Conservation (phyloP, 2,113 vertebrate species). For the Candoia aspera region DNA sequence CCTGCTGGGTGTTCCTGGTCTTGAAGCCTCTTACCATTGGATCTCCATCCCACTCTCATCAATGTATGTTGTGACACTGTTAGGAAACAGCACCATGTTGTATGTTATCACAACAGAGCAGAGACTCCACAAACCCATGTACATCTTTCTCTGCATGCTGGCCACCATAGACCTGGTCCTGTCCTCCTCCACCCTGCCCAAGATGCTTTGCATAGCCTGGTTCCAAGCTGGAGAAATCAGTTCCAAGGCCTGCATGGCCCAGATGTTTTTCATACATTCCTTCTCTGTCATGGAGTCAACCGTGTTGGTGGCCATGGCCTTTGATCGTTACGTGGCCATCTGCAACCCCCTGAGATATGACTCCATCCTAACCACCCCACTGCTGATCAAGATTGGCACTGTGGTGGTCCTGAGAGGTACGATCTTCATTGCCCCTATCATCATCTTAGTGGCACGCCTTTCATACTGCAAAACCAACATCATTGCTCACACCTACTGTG, state of each 20-base stretch:
- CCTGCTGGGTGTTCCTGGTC: slow-evolving; percentile 54
- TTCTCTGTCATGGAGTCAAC: slow-evolving; percentile 61
- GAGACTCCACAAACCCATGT: slow-evolving; percentile 63
- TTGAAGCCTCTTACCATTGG: slow-evolving; percentile 50
- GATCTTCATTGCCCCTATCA: slow-evolving; percentile 33
- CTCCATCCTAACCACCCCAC: slow-evolving; percentile 42
- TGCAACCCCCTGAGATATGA: slow-evolving; percentile 49
- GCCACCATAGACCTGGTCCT: slow-evolving; percentile 53
- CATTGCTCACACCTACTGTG: slow-evolving; percentile 55
- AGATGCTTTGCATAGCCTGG: slow-evolving; percentile 56
- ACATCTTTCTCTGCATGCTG: slow-evolving; percentile 65
- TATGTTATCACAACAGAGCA: slow-evolving; percentile 55
- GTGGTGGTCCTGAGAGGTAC: slow-evolving; percentile 36
- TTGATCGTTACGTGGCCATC: background rate
- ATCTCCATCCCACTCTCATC: slow-evolving; percentile 57
- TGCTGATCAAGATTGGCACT: background rate
- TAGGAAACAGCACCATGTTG: slow-evolving; percentile 57
- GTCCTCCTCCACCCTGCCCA: slow-evolving; percentile 48
- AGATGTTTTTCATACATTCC: slow-evolving; percentile 56
- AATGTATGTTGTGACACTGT: slow-evolving; percentile 48
- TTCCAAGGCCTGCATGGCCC: slow-evolving; percentile 48
- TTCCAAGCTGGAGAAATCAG: slow-evolving; percentile 33
- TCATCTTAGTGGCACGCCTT: slow-evolving; percentile 45
- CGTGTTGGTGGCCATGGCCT: slow-evolving; percentile 38
- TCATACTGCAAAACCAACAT: slow-evolving; percentile 54